Percentiles rank a stretch among this genome's conserved stretches.
phyloP scores from a whole-genome alignment of 1,140 invertebrate species.

The Bemisia tabaci region DNA sequence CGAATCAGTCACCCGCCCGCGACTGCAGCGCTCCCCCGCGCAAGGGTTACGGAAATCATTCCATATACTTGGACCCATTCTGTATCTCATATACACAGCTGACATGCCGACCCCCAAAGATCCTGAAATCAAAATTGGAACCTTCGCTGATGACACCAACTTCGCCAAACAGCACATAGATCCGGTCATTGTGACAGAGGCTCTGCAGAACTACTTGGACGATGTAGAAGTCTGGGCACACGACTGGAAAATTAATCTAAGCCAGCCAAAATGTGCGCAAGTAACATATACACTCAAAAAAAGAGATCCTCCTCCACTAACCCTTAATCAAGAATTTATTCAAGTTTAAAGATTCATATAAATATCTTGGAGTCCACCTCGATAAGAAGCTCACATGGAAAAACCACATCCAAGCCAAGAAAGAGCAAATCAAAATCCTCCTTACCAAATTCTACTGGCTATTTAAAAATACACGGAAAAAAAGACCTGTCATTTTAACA shows the following conservation, averaged over 20 bases:
- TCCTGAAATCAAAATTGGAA: not conserved
- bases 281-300: constrained; percentile 23
- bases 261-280: constrained; percentile 22
- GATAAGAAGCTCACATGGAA: constrained; percentile 2
- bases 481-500: too few species aligned
- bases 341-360: not conserved
- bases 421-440: constrained; percentile 4
- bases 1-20: too few species aligned
- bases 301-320: constrained; percentile 1
- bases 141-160: constrained; percentile 9
- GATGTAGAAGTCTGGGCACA: constrained; percentile 16
- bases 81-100: constrained; percentile 4
- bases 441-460: too few species aligned
- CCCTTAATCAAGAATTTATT: not conserved
- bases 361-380: constrained; percentile 9
- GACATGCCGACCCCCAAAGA: not conserved
- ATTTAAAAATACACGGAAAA: too few species aligned
- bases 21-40: too few species aligned
- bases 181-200: constrained; percentile 13
- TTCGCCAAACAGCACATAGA: too few species aligned
- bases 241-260: constrained; percentile 23
- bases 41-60: too few species aligned
- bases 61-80: constrained; percentile 4
- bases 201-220: constrained; percentile 17
- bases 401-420: constrained; percentile 6